Percentiles rank a stretch among this genome's conserved stretches.
phyloP scores from a whole-genome alignment of 2,888 invertebrate species.

The Sycophila texana region DNA sequence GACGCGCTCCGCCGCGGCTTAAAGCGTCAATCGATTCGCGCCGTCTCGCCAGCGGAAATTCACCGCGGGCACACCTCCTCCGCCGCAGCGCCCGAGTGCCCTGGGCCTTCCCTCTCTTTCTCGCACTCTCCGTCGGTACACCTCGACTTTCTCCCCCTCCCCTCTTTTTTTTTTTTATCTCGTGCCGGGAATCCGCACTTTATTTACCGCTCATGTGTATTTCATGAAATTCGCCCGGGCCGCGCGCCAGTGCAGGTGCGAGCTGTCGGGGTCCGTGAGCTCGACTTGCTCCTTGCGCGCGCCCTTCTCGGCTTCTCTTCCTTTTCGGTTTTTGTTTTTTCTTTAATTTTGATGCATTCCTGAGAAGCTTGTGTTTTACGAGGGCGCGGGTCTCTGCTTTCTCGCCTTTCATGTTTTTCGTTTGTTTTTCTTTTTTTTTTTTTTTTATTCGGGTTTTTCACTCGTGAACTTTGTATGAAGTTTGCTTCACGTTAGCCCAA shows the following conservation, averaged over 20 bases:
- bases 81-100: neutral
- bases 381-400: neutral
- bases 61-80: constrained; percentile 2
- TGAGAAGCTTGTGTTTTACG: constrained; percentile 44
- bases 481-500: neutral
- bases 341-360: constrained; percentile 49
- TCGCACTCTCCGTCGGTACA: neutral
- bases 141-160: neutral
- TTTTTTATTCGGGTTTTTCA: neutral
- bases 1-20: constrained; percentile 16
- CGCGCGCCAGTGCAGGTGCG: neutral
- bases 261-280: neutral
- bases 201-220: constrained; percentile 52
- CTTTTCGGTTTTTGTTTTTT: constrained; percentile 27
- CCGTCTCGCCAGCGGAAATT: constrained; percentile 2
- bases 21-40: constrained; percentile 44
- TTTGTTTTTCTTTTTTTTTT: no score
- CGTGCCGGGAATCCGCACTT: constrained; percentile 41
- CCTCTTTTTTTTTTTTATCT: constrained; percentile 45
- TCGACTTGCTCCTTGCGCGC: neutral
- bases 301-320: neutral
- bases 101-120: constrained; percentile 1
- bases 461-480: neutral
- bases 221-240: constrained; percentile 49
- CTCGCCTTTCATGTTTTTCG: neutral